Evolutionary conservation across 1,140 invertebrate species (phyloP).

Genomic region (Plutomurus gul): DNA sequence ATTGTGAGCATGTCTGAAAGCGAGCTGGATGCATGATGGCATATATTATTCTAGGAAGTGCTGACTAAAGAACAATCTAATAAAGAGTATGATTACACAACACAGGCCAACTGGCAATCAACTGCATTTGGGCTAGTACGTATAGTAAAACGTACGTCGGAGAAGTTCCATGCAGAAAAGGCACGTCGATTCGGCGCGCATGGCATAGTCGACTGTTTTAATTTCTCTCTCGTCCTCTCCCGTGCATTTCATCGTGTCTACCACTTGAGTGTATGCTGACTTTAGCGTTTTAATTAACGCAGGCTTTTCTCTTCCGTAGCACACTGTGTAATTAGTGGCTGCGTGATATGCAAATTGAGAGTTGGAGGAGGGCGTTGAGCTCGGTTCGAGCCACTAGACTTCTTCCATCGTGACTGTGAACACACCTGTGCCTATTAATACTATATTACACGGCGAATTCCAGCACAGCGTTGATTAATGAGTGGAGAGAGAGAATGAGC

Average conservation of each 20-base stretch:
- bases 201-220: slow-evolving; percentile 1
- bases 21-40: no score
- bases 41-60: no score
- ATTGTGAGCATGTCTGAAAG: no score
- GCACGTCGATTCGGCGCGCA: not conserved
- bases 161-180: not conserved
- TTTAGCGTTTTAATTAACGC: slow-evolving; percentile 47
- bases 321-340: slow-evolving; percentile 46
- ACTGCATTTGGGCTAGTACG: no score
- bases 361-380: slow-evolving; percentile 41
- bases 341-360: slow-evolving; percentile 51
- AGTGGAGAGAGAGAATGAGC: not conserved
- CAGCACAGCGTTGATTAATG: slow-evolving; percentile 39
- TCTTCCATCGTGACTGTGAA: not conserved
- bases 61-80: no score
- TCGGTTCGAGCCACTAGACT: slow-evolving; percentile 28
- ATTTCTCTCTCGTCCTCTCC: slow-evolving; percentile 9
- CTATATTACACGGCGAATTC: slow-evolving; percentile 29
- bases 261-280: slow-evolving; percentile 6
- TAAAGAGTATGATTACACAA: no score
- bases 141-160: no score
- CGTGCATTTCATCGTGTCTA: not conserved
- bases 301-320: slow-evolving; percentile 34
- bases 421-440: slow-evolving; percentile 42
- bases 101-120: no score